phyloP scores from a whole-genome alignment of 2,888 invertebrate species.

The Drosophila nigricruria region DNA sequence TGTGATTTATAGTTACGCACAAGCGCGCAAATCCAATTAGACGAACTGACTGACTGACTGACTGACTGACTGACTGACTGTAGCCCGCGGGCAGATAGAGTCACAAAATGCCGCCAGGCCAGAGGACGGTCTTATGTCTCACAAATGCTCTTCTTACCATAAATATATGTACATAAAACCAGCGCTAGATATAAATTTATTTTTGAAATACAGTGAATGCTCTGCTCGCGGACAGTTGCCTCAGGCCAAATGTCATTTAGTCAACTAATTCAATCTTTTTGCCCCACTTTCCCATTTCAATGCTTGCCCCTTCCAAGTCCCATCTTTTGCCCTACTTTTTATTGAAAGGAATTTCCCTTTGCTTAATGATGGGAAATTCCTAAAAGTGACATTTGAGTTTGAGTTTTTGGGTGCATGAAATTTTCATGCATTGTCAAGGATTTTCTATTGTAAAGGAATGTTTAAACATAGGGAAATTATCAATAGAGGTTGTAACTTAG shows the following conservation, averaged over 20 bases:
- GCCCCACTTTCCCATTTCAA: constrained; percentile 7
- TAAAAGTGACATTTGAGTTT: not conserved
- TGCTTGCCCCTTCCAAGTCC: not conserved
- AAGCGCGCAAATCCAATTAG: constrained; percentile 82
- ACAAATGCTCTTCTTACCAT: constrained; percentile 46
- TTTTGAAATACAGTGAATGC: constrained; percentile 45
- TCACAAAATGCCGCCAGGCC: constrained; percentile 48
- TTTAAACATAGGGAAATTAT: not conserved
- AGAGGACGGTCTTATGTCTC: constrained; percentile 47
- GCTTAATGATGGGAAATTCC: not conserved
- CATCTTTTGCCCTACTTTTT: not conserved
- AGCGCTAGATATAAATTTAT: constrained; percentile 23
- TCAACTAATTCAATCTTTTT: constrained; percentile 3
- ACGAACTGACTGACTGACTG: constrained; percentile 57
- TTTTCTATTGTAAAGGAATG: not conserved
- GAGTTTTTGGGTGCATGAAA: not conserved
- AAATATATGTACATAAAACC: constrained; percentile 10
- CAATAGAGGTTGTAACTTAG: not conserved
- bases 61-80: constrained; percentile 26
- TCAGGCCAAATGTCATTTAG: constrained; percentile 9
- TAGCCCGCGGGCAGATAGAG: constrained; percentile 43
- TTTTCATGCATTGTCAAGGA: not conserved
- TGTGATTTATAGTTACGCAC: constrained; percentile 82
- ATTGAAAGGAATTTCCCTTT: constrained; percentile 1
- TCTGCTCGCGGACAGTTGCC: constrained; percentile 6